Percentiles rank a stretch among this genome's conserved stretches.
These are phyloP conservation scores for Natator depressus DNA, from an alignment of 2,113 vertebrate species.

Conservation along the genomic window DNA sequence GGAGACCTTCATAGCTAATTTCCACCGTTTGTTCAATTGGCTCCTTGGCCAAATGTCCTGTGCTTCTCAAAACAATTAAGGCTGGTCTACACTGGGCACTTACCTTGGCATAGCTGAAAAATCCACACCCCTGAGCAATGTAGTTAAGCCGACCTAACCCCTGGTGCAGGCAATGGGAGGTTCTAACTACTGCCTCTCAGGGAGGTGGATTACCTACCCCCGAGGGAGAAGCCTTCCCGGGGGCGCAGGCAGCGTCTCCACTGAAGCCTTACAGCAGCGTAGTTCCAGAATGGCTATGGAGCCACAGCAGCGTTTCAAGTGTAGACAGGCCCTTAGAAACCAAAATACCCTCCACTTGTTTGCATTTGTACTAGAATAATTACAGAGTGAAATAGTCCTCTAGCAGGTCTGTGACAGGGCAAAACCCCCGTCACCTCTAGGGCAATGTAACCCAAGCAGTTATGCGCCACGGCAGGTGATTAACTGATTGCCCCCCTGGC, in stretches of 20 bases:
- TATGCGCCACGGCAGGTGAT: no score
- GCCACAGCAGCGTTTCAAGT: neutral
- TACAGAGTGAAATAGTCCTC: neutral
- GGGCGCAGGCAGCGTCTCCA: neutral
- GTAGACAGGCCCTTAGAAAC: neutral
- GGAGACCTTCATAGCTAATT: slow-evolving; percentile 35
- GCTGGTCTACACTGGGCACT: neutral
- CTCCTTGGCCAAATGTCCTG: slow-evolving; percentile 35
- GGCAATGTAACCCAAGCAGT: neutral
- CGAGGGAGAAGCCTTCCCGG: neutral
- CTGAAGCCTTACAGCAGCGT: no score
- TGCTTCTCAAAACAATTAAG: slow-evolving; percentile 53
- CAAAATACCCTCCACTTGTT: neutral
- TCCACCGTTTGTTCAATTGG: slow-evolving; percentile 20
- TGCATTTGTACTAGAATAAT: neutral
- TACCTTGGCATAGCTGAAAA: neutral
- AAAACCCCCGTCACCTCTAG: neutral
- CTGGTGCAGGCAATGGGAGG: neutral
- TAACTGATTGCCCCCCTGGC: no score
- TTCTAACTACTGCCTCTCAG: neutral
- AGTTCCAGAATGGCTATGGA: neutral
- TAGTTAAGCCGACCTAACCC: neutral
- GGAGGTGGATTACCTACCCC: neutral
- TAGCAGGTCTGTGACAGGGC: no score
- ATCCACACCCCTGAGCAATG: neutral